Evolutionary conservation across 2,113 vertebrate species (phyloP).

Genomic region (cat (Felis catus)): F.catus_Fca126_mat1.0 CM031412.1:128977501-128978000

Average conservation of each 20-base stretch:
- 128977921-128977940: neutral
- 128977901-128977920: neutral
- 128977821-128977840: neutral
- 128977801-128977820: neutral
- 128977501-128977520: neutral
- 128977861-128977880: neutral
- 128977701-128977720: neutral
- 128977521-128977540: neutral
- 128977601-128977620: neutral
- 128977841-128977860: neutral
- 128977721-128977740: neutral
- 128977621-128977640: neutral
- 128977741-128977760: neutral
- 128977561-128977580: neutral
- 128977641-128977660: neutral
- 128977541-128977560: neutral
- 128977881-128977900: neutral
- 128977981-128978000: neutral
- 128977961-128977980: neutral
- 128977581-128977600: conserved; percentile 2
- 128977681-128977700: conserved; percentile 24
- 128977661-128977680: neutral
- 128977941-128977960: neutral
- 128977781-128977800: neutral
- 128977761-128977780: neutral